Base-by-base conservation (phyloP, 2,888 invertebrate genomes). In the Gibbula magus region DNA sequence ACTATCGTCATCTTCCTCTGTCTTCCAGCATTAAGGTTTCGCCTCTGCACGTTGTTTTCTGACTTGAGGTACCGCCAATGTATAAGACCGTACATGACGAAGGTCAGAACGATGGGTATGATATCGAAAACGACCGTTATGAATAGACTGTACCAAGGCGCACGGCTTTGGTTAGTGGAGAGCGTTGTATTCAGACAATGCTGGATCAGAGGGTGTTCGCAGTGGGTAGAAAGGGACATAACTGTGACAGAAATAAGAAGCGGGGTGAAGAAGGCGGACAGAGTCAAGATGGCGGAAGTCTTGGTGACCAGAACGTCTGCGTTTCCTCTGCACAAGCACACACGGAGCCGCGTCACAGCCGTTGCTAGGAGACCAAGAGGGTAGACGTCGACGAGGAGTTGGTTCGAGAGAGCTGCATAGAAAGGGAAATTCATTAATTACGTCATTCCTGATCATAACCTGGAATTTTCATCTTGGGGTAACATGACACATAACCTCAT, bases 271-370 rank as follows among this genome's bases (percentile, higher is more conserved):
- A 32, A 70, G 35, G 35, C 32, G 20, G 18, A 16, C 1, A 70
- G 18, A 35, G 70, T 70, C 20, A 70, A 35, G n/a, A 70, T 20
- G 20, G 70, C 70, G 20, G 70, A 70, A 16, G 35, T 32, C 70
- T 70, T 70, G 10, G 70, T 70, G 3, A 70, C 35, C 32, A 70
- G 70, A 8, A 70, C 70, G 70, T 70, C 70, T 20, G 70, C 70
- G n/a, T 70, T 70, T 18, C 70, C 70, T 39, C 35, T 70, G 39
- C 70, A 70, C 8, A 70, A 20, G 20, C 70, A 70, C 16, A 70
- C 39, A 32, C 70, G 32, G 70, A 70, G 25, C 16, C 70, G 70
- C 29, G 70, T 70, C n/a, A 70, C 70, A 10, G 70, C 70, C 70
- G 35, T 32, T 3, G 70, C 70, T 32, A 70, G n/a, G 20, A 35